Conservation (phyloP, 2,797 vertebrate genomes). For the Acanthopagrus latus region DNA sequence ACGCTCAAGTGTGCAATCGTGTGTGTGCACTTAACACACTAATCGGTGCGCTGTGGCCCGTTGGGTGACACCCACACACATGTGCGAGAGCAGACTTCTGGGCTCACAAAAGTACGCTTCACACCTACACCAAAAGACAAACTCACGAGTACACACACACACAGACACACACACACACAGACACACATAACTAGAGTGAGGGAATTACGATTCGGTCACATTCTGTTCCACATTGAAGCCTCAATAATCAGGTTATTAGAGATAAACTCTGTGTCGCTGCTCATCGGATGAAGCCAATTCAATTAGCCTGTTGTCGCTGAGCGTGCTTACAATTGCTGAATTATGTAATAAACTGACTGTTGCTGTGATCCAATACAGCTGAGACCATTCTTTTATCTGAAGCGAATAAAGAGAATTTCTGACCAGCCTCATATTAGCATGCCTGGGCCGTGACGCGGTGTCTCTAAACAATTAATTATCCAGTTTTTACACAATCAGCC, state of each 20-base stretch:
- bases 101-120: not conserved
- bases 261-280: slow-evolving; percentile 59
- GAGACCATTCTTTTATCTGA: slow-evolving; percentile 41
- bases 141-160: not conserved
- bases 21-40: not conserved
- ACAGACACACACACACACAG: not conserved
- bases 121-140: not conserved
- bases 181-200: not conserved
- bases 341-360: slow-evolving; percentile 59
- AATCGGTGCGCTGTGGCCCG: not conserved
- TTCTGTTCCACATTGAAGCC: slow-evolving; percentile 54
- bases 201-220: slow-evolving; percentile 43
- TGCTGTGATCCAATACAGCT: slow-evolving; percentile 39
- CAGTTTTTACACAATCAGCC: slow-evolving; percentile 44
- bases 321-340: slow-evolving; percentile 37
- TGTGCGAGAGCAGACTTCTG: not conserved
- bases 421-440: slow-evolving; percentile 50
- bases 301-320: slow-evolving; percentile 61
- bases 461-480: slow-evolving; percentile 54
- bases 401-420: slow-evolving; percentile 56
- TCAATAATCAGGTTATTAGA: slow-evolving; percentile 78
- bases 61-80: not conserved
- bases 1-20: not conserved
- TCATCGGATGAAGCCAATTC: slow-evolving; percentile 61
- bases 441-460: slow-evolving; percentile 17